Evolutionary conservation across 2,797 vertebrate genomes (phyloP).

Genomic region (Mormyrops attenuatus): DNA sequence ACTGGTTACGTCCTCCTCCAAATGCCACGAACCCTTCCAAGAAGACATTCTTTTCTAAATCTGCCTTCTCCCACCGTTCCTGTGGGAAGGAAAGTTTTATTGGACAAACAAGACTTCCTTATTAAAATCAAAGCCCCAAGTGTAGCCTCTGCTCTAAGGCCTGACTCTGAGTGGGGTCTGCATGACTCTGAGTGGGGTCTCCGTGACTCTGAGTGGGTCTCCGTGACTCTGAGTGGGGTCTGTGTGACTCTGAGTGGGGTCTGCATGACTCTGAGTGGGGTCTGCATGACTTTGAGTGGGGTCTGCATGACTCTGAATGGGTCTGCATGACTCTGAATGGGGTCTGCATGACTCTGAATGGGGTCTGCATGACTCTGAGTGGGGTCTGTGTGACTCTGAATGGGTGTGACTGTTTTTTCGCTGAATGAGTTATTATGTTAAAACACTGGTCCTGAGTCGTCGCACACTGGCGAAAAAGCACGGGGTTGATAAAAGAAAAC

Average conservation of each 20-base stretch:
- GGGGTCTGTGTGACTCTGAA: background rate
- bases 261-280: background rate
- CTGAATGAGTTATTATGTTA: background rate
- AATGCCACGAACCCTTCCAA: constrained; percentile 76
- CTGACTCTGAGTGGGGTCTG: background rate
- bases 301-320: background rate
- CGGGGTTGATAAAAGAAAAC: background rate
- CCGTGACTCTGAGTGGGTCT: too few relatives aligned
- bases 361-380: background rate
- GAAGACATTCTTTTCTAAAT: constrained; percentile 78
- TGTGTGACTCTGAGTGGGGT: background rate
- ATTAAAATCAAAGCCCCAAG: background rate
- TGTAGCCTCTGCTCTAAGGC: background rate
- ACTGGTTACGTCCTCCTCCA: constrained; percentile 73
- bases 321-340: background rate
- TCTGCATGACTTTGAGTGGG: background rate
- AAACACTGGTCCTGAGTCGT: background rate
- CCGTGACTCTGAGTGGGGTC: background rate
- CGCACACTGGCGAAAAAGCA: background rate
- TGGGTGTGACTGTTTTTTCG: background rate
- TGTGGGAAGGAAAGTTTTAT: constrained; percentile 70
- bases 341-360: background rate
- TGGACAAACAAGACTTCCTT: constrained; percentile 19
- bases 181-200: background rate
- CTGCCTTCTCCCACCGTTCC: constrained; percentile 77